Conservation (phyloP, 2,113 vertebrate species). For the Channa maculata region DNA sequence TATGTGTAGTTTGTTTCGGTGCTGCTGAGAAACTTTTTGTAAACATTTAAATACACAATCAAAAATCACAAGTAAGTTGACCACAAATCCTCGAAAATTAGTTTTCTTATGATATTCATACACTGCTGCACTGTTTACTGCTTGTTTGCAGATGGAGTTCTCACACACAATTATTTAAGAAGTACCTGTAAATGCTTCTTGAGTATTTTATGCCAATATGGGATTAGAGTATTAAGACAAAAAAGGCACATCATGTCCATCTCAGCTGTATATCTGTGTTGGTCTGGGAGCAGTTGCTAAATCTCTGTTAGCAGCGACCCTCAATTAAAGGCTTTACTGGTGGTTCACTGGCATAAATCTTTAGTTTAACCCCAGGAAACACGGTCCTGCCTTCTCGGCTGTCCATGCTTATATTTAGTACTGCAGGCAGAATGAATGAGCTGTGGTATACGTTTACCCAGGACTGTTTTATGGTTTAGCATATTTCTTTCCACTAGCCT, state of each 20-base stretch:
- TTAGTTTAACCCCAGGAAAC: conserved; percentile 64
- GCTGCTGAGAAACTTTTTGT: neutral
- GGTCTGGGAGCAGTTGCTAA: conserved; percentile 53
- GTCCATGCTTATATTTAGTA: conserved; percentile 82
- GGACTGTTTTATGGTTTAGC: conserved; percentile 35
- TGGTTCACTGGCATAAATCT: conserved; percentile 73
- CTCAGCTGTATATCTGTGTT: conserved; percentile 36
- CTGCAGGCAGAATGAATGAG: conserved; percentile 58
- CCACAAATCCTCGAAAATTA: too few species aligned
- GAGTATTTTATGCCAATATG: neutral
- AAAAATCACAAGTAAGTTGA: too few species aligned
- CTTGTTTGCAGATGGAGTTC: too few species aligned
- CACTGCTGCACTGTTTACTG: too few species aligned
- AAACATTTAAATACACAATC: too few species aligned
- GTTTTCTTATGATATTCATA: too few species aligned
- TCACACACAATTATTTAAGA: too few species aligned
- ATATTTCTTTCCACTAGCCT: conserved; percentile 4
- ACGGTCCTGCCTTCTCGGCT: conserved; percentile 73
- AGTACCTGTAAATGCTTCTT: too few species aligned
- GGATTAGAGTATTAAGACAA: neutral
- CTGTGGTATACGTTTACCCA: conserved; percentile 57
- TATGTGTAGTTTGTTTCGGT: conserved; percentile 36
- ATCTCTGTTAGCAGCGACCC: conserved; percentile 43
- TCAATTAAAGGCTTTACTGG: conserved; percentile 66
- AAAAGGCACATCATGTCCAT: neutral